Percentiles rank a stretch among this genome's conserved stretches.
Evolutionary conservation across 2,888 invertebrate genomes (phyloP).

Genomic region (Drosophila quinaria): DNA sequence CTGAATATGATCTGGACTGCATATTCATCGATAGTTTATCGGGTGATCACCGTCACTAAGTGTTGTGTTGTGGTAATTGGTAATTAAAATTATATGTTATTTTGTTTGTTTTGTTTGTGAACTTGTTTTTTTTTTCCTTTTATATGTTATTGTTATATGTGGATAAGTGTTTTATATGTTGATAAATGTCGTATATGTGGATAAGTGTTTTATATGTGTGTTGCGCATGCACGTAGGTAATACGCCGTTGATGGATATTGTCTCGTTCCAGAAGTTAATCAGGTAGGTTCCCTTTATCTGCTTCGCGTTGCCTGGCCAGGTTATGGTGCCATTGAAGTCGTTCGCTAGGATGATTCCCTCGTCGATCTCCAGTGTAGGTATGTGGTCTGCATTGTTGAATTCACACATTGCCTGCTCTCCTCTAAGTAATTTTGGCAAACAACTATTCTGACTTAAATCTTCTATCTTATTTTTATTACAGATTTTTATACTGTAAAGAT

Average conservation of each 20-base stretch:
- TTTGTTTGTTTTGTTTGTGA: no score
- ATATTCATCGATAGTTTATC: no score
- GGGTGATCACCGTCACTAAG: no score
- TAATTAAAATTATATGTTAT: no score
- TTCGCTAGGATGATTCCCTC: neutral
- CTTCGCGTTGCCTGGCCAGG: constrained; percentile 3
- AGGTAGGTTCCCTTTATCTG: neutral
- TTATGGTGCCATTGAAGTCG: constrained; percentile 1
- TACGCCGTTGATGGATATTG: constrained; percentile 1
- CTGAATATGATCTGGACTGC: no score
- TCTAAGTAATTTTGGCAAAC: neutral
- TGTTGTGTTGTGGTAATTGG: no score
- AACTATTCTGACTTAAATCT: constrained; percentile 2
- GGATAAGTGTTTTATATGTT: no score
- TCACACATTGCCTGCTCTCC: constrained; percentile 9
- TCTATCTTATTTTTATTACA: neutral
- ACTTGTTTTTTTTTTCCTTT: no score
- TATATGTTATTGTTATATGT: no score
- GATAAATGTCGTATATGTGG: no score
- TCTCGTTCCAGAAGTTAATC: constrained; percentile 7
- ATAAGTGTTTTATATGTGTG: no score
- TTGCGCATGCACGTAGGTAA: no score
- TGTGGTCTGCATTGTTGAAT: neutral
- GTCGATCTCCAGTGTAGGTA: neutral
- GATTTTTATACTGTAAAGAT: neutral